Conservation (phyloP, 1,140 invertebrate genomes). For the Oedothorax gibbosus region DNA sequence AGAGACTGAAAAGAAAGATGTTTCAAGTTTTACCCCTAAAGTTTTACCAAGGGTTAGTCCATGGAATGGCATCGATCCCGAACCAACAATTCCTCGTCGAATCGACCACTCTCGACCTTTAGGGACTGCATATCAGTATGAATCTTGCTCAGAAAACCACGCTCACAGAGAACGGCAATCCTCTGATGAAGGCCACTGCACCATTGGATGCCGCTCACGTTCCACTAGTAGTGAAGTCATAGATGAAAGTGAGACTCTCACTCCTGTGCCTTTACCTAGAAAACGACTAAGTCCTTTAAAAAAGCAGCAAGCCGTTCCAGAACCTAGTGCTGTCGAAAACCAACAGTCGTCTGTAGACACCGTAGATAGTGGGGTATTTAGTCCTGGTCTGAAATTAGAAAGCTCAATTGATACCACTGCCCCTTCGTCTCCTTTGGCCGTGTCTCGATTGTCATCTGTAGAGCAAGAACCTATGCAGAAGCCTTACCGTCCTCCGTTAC, state of each 20-base stretch:
- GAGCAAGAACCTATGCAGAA: constrained; percentile 23
- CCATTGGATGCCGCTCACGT: constrained; percentile 46
- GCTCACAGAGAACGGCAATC: constrained; percentile 50
- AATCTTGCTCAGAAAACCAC: not conserved
- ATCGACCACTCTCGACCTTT: constrained; percentile 39
- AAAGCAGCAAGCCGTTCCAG: constrained; percentile 62
- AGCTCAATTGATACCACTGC: constrained; percentile 6
- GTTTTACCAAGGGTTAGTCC: constrained; percentile 47
- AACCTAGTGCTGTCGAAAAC: constrained; percentile 48
- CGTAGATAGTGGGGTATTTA: constrained; percentile 48
- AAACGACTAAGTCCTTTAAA: constrained; percentile 59
- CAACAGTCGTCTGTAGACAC: constrained; percentile 56
- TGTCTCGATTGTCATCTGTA: not conserved
- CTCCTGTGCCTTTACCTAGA: constrained; percentile 46
- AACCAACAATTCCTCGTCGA: constrained; percentile 48
- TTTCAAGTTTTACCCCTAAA: constrained; percentile 16
- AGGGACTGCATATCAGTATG: not conserved
- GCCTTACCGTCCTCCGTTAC: constrained; percentile 27
- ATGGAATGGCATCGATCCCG: constrained; percentile 56
- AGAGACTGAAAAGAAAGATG: not conserved
- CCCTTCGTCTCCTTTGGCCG: constrained; percentile 13
- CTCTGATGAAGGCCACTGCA: constrained; percentile 59
- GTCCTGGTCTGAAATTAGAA: constrained; percentile 47
- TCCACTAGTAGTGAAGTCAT: constrained; percentile 60
- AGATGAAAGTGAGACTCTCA: constrained; percentile 44